Base-by-base conservation (phyloP, 2,797 vertebrate species). In the Fistularia tabacaria region DNA sequence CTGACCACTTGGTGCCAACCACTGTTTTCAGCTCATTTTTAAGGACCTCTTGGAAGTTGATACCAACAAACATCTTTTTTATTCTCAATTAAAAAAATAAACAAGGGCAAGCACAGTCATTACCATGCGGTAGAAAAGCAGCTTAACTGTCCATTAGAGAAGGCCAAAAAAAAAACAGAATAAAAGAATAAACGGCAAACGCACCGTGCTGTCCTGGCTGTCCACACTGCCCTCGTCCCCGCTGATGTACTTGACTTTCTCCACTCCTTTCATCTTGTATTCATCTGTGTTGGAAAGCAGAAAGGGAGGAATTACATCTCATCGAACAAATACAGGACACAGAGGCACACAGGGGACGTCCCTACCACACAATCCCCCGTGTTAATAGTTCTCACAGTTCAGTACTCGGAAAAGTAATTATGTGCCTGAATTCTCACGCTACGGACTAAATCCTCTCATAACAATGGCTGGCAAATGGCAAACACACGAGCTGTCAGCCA, bases 191-290 rank as follows among this genome's bases (percentile, higher is more conserved):
- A 36, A 0, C 43, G 38, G n/a, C n/a, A 54, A 41, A 62, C 90
- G 83, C 91, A 99, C 97, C 82, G 95, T 93, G 89, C 94, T 94
- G 84, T 97, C 95, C 85, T 95, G 94, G 91, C 95, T 85, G 71
- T 94, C 93, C 85, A 91, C 90, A 83, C 92, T 91, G 60, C 93
- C 94, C 83, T 96, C 95, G 54, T 95, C 94, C 82, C 94, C 94
- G 15, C 92, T 92, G 88, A 94, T 92, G 91, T 95, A 97, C 89
- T 97, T 98, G 85, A 97, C 94, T 88, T 95, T 95, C 91, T 98
- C 94, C 88, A 94, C 93, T 64, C 90, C 94, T 89, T 96, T 98
- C 90, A 94, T 92, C 87, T 93, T 96, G 92, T 96, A 97, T 89
- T 99, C 95, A 73, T 98, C 97, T 98, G 87, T 55, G 64, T 63